Evolutionary conservation across 2,113 vertebrate species (phyloP), one percentile per base, ranked within the genome.

Genomic region (Arizona elegans): DNA sequence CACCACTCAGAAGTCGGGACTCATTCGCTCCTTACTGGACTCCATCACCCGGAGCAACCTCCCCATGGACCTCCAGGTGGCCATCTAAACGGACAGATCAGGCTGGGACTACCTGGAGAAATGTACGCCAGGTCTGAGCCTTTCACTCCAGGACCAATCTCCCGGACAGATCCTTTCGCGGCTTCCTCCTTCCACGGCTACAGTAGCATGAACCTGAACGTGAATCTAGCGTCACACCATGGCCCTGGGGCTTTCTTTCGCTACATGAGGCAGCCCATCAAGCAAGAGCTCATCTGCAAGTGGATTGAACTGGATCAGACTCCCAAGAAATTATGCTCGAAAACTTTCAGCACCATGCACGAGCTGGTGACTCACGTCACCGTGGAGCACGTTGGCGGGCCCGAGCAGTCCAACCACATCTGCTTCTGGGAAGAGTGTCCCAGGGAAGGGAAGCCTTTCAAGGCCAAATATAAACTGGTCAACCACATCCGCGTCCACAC

Each of bases 341-440:
- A 99, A 98, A 99, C 99, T 98, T 99, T 99, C 98, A 99, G 98
- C 98, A 99, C 99, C 95, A 99, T 99, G 99, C 99, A 99, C 96
- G 99, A 99, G 95, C 98, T 99, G 95, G 99, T 99, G 93, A 99
- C 99, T 94, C 99, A 99, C 96, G 99, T 99, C 97, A 99, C 99
- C 8, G 99, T 99, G 97, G 99, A 99, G 97, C 99, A 99, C 97
- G 99, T 99, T 95, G 99, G 99, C 93, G 99, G 99, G 98, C 99
- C 99, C 5, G 99, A 99, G 97, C 99, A 99, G 95, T 98, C 98
- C 96, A 99, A 98, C 97, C 99, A 99, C 96, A 98, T 99, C 91
- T 99, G 99, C 96, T 99, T 99, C 98, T 99, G 99, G 99, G 99
- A 99, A 98, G 99, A 99, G 96, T 99, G 99, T 98, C 98, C 98